Conservation (phyloP, 1,140 invertebrate species). For the Tetragnatha versicolor region DNA sequence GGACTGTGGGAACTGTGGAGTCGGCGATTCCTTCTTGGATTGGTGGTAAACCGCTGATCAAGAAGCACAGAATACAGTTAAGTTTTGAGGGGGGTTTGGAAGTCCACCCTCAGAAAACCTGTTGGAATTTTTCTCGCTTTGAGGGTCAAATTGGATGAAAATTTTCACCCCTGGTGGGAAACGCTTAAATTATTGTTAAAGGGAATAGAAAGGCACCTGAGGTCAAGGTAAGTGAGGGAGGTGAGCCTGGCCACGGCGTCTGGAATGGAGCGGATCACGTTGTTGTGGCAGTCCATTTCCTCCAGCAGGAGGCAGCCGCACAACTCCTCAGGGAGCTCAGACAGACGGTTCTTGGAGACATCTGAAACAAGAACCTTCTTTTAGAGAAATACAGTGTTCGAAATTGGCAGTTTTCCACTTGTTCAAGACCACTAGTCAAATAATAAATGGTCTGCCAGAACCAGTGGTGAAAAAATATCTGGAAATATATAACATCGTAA, state of each 20-base stretch:
- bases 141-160: too few relatives aligned
- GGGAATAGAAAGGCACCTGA: constrained; percentile 70
- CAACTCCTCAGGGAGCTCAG: constrained; percentile 85
- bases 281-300: constrained; percentile 86
- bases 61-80: too few relatives aligned
- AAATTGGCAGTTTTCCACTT: not conserved
- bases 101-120: too few relatives aligned
- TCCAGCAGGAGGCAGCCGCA: constrained; percentile 86
- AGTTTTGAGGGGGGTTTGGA: too few relatives aligned
- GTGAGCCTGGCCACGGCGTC: constrained; percentile 81
- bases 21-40: too few relatives aligned
- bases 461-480: not conserved
- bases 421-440: not conserved
- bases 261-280: constrained; percentile 84
- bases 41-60: too few relatives aligned
- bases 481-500: not conserved
- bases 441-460: not conserved
- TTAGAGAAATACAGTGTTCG: not conserved
- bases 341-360: constrained; percentile 90
- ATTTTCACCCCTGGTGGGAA: too few relatives aligned
- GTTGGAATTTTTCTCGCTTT: too few relatives aligned
- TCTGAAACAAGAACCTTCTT: constrained; percentile 70
- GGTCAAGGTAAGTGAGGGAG: constrained; percentile 84
- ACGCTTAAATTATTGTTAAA: not conserved
- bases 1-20: too few relatives aligned